Evolutionary conservation across 1,140 invertebrate species (phyloP).

Genomic region (Euwallacea similis): DNA sequence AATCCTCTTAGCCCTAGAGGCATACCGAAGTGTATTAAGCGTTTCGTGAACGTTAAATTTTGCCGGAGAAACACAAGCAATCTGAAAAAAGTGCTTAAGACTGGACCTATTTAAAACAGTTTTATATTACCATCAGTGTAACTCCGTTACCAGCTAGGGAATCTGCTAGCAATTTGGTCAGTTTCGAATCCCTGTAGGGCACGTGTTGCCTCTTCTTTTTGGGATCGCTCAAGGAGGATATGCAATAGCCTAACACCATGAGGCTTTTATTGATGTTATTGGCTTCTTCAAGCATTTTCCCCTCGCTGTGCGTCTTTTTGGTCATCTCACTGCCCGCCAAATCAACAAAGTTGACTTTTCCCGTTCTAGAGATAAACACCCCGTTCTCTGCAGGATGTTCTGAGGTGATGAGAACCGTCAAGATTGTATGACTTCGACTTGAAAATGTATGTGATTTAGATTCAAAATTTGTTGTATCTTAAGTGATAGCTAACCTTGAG

Average conservation of each 20-base stretch:
- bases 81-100: constrained; percentile 60
- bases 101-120: background rate
- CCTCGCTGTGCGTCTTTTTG: constrained; percentile 89
- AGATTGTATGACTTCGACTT: constrained; percentile 87
- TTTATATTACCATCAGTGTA: constrained; percentile 79
- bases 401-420: constrained; percentile 83
- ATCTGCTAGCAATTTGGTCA: constrained; percentile 90
- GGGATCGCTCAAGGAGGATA: constrained; percentile 83
- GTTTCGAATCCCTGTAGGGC: constrained; percentile 90
- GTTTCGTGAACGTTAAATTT: constrained; percentile 87
- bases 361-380: constrained; percentile 82
- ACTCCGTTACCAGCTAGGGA: constrained; percentile 94
- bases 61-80: constrained; percentile 88
- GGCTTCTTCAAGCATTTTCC: constrained; percentile 88
- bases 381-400: constrained; percentile 81
- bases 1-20: constrained; percentile 83
- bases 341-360: constrained; percentile 95
- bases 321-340: constrained; percentile 93
- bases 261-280: constrained; percentile 96
- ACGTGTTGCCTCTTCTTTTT: constrained; percentile 83
- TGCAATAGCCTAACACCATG: constrained; percentile 95
- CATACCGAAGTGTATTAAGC: constrained; percentile 88
- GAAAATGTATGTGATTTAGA: constrained; percentile 25
- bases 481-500: constrained; percentile 91
- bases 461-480: constrained; percentile 56